Percentiles rank a stretch among this genome's conserved stretches.
These are phyloP conservation scores for Microplitis mediator DNA, from an alignment of 1,140 invertebrate species.

Conservation along the genomic window DNA sequence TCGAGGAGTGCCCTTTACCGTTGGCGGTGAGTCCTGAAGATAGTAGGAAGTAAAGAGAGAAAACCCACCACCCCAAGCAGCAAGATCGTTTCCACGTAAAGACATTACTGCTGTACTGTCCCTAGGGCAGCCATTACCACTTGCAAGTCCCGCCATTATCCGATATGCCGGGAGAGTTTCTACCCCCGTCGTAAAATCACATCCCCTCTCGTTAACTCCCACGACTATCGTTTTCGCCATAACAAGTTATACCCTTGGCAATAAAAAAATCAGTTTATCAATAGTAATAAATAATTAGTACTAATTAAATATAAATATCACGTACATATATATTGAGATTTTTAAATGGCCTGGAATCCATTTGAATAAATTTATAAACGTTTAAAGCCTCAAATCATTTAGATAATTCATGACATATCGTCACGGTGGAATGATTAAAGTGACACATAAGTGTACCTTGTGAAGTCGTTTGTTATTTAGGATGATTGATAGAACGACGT, in stretches of 20 bases:
- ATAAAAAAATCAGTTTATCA: not conserved
- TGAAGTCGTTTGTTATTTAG: conserved; percentile 14
- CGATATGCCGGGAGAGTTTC: conserved; percentile 24
- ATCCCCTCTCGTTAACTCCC: conserved; percentile 42
- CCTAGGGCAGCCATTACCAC: conserved; percentile 55
- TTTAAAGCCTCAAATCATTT: not conserved
- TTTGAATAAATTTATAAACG: not conserved
- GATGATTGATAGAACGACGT: conserved; percentile 20
- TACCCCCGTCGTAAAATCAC: conserved; percentile 35
- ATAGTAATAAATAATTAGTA: no score
- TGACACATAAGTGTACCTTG: conserved; percentile 3
- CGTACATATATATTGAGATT: not conserved
- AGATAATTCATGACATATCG: not conserved
- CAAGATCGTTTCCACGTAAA: conserved; percentile 24
- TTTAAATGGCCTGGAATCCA: no score
- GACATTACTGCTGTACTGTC: conserved; percentile 24
- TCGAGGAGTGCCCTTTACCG: conserved; percentile 8
- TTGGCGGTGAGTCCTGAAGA: not conserved
- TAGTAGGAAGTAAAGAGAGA: not conserved
- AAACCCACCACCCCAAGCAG: conserved; percentile 20
- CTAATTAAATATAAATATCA: not conserved
- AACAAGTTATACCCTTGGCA: not conserved
- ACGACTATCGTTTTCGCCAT: not conserved
- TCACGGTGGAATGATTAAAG: conserved; percentile 1
- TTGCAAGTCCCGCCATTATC: conserved; percentile 44